Conservation (phyloP, 2,888 invertebrate species). For the Habroteleia sp. region DNA sequence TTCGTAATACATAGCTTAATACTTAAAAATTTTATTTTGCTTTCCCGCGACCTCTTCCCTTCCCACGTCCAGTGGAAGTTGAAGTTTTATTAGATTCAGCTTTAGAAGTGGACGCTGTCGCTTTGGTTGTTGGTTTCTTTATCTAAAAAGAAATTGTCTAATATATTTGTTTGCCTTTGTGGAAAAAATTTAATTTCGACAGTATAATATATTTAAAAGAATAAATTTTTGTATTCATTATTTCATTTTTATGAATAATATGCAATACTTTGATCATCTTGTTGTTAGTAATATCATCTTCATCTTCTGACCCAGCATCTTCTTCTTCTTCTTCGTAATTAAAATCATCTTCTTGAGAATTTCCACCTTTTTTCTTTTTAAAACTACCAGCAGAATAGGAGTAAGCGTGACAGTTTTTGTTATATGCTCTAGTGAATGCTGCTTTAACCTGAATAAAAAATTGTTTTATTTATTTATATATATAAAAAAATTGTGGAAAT, state of each 20-base stretch:
- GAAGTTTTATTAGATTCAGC: constrained; percentile 60
- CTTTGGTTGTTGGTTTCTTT: constrained; percentile 67
- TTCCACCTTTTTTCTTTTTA: constrained; percentile 83
- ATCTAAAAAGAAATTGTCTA: constrained; percentile 57
- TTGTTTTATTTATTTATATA: too few relatives aligned
- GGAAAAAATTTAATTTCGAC: too few relatives aligned
- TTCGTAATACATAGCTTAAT: too few relatives aligned
- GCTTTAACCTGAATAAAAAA: constrained; percentile 88
- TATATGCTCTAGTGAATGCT: constrained; percentile 95
- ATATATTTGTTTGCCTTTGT: too few relatives aligned
- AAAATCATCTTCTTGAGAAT: constrained; percentile 79
- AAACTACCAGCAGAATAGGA: constrained; percentile 88
- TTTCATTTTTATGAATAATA: background rate
- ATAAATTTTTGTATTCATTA: too few relatives aligned
- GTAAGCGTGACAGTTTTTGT: constrained; percentile 89
- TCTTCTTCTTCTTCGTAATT: constrained; percentile 80
- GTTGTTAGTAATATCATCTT: constrained; percentile 86
- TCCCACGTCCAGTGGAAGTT: constrained; percentile 69
- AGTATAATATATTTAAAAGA: too few relatives aligned
- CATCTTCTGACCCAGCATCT: constrained; percentile 77
- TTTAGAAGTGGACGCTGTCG: constrained; percentile 62
- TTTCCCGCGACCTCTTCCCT: constrained; percentile 68
- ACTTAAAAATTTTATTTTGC: constrained; percentile 63
- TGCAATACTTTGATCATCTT: constrained; percentile 89
- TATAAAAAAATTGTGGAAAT: too few relatives aligned